Evolutionary conservation across 30 jellyfish, hydroid and myxozoan genomes (phyloP), one percentile per base, ranked within the genome.

Genomic region (Hydractinia echinata): DNA sequence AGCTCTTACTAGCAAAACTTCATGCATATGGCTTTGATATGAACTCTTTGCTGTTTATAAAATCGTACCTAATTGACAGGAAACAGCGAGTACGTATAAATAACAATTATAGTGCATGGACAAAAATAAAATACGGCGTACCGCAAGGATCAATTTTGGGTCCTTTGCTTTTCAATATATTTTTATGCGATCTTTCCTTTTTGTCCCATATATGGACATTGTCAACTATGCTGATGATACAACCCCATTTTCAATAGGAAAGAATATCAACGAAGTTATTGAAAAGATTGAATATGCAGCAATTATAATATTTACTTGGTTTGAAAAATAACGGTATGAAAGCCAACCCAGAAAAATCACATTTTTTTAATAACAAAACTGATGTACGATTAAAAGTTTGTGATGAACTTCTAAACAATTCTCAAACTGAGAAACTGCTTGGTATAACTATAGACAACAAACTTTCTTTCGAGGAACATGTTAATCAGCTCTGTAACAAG

Each of bases 121-220:
- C 39, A 7, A 51, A 64, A 0, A 51, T 64, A 44, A 58, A 7
- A n/a, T 7, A 6, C 18, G 74, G 74, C 51, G 18, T 64, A 44
- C 74, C 74, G 7, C 74, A 64, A n/a, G 18, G 74, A 64, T 64
- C 74, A 64, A 64, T 6, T 6, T 13, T 64, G 39, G 74, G 18
- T 13, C 74, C 74, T 64, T 16, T 58, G 39, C 74, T 64, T 13
- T 64, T 64, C 74, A 64, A 64, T 64, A 64, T 64, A n/a, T 64
- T 64, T 58, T 51, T 64, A 7, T 64, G 9, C 16, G 18, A 64
- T 51, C 39, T 64, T n/a, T 64, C 39, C 39, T 58, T 58, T 16
- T 30, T 30, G 44, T 30, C 44, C 44, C 44, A 30, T 30, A 30
- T 30, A 30, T 30, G 44, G 44, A 30, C 44, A 30, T 30, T 30